Evolutionary conservation across 2,797 vertebrate genomes (phyloP), one percentile per base, ranked within the genome.

Genomic region (Scleropages formosus): DNA sequence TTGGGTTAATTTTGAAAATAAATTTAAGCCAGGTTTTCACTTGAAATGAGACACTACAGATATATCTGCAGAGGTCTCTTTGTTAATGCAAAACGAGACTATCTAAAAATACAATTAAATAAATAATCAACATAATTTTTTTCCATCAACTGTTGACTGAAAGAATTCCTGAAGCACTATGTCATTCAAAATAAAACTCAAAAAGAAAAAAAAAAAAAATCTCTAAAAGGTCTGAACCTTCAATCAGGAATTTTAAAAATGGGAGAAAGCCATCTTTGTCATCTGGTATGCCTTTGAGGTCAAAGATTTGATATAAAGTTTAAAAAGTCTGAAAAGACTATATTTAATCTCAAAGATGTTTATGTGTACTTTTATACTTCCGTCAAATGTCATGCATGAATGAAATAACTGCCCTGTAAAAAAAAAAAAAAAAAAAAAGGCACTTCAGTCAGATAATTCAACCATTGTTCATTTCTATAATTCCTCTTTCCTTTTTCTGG

Each of bases 381-480:
- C 81, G 72, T 81, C 51, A 79, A 77, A 79, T 72, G 76, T 78
- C 22, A n/a, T 76, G 82, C 79, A 82, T 80, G 81, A 81, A 78
- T 76, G 75, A 87, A 83, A 89, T 84, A 81, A 85, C 78, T 79
- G 78, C 83, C 76, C 83, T 24, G 79, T 82, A 83, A 80, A 83
- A 78, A 87, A 80, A 87, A 11, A 84, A 31, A 39, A 6, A 31
- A 6, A 6, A 31, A 6, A 6, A 39, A 9, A 66, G 4, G 84
- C 78, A 81, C 27, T 79, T 51, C 79, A 68, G 69, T 74, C 77
- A 85, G 88, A 94, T 92, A 95, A 95, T 92, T 92, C 86, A 85
- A 80, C 83, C 81, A 92, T 94, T 95, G 92, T 90, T 91, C 87
- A 78, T 89, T 83, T 89, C 79, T 82, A 87, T 81, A 60, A 72